Evolutionary conservation across 2,113 vertebrate species (phyloP).

Genomic region (Pluvianellus socialis): DNA sequence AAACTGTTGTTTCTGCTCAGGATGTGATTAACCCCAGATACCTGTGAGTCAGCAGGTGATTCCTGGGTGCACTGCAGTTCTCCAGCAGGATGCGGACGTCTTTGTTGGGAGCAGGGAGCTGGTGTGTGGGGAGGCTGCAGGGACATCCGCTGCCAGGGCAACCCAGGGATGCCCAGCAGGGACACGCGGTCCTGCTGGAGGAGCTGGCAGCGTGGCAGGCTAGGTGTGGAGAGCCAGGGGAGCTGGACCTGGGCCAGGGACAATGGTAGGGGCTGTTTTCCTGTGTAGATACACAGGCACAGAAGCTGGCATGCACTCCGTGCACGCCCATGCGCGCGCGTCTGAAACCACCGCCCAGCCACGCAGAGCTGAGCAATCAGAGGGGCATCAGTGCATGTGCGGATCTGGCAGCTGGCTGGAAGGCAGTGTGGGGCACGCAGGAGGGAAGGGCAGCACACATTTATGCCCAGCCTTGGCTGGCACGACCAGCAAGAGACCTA

Average conservation of each 20-base stretch:
- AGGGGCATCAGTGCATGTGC: fast-evolving
- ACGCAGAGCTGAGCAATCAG: not conserved
- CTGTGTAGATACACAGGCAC: not conserved
- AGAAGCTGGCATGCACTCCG: not conserved
- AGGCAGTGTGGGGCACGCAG: not conserved
- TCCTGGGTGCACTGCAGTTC: not conserved
- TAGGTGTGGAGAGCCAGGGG: not conserved
- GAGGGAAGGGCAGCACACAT: not conserved
- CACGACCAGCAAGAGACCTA: no score
- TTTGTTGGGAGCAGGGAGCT: not conserved
- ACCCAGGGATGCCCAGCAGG: fast-evolving
- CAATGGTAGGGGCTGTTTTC: fast-evolving
- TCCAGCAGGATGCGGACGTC: fast-evolving
- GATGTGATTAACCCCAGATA: not conserved
- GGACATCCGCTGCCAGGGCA: not conserved
- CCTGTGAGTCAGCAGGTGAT: not conserved
- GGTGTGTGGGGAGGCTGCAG: not conserved
- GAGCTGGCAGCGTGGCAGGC: not conserved
- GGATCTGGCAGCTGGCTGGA: not conserved
- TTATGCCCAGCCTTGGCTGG: not conserved
- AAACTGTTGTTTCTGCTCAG: not conserved
- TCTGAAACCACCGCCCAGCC: not conserved
- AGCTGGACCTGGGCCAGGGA: not conserved
- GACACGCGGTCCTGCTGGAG: fast-evolving
- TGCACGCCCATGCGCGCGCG: not conserved